Conservation (phyloP, 2,113 vertebrate species). For the Nettapus auritus region DNA sequence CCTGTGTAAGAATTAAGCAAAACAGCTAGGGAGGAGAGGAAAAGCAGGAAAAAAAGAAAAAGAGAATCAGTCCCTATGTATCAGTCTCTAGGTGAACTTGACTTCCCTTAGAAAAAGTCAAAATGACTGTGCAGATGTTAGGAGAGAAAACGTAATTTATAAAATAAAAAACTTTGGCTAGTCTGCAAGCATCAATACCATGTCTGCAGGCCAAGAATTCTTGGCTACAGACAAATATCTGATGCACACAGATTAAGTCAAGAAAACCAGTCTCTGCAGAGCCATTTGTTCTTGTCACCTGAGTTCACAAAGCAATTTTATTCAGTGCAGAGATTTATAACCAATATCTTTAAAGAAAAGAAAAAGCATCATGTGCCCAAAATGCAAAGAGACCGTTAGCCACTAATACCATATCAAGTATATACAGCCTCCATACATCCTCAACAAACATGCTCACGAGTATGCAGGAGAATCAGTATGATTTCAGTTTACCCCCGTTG, state of each 20-base stretch:
- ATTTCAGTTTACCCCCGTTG: conserved; percentile 72
- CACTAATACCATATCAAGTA: rapidly evolving
- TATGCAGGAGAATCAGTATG: rapidly evolving
- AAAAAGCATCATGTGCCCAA: not conserved
- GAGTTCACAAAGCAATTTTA: not conserved
- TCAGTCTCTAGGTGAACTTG: not conserved
- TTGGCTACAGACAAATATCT: not conserved
- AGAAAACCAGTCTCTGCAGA: not conserved
- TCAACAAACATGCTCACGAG: rapidly evolving
- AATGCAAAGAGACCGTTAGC: not conserved
- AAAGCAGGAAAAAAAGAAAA: not conserved
- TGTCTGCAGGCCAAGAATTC: not conserved
- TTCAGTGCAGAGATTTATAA: not conserved
- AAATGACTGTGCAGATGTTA: not conserved
- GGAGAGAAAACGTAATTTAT: conserved; percentile 15
- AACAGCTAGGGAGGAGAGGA: not conserved
- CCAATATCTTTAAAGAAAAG: not conserved
- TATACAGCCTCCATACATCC: rapidly evolving
- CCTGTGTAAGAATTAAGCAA: not conserved
- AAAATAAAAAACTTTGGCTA: not conserved
- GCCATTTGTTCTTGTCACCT: not conserved
- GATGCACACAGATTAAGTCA: not conserved
- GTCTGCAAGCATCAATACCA: not conserved
- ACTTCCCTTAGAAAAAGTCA: not conserved
- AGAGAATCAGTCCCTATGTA: too few species aligned